Conservation (phyloP, 2,113 vertebrate species). For the Xiphophorus hellerii region DNA sequence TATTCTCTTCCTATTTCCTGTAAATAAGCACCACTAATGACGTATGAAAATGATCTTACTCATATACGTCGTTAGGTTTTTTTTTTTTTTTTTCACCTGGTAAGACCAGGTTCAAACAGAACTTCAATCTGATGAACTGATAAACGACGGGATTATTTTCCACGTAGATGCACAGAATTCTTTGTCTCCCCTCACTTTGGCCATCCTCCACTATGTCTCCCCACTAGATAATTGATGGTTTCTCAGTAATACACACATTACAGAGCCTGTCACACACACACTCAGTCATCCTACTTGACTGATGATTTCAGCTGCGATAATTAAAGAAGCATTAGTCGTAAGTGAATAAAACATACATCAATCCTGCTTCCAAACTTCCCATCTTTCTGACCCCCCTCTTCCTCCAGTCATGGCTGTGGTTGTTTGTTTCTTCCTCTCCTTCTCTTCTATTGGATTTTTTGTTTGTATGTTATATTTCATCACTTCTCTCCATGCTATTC, state of each 20-base stretch:
- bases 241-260: too few relatives aligned
- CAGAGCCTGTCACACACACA: too few relatives aligned
- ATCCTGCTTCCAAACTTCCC: conserved; percentile 37
- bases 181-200: neutral
- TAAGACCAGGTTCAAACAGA: neutral
- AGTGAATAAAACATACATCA: conserved; percentile 19
- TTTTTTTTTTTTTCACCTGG: too few relatives aligned
- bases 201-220: too few relatives aligned
- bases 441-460: conserved; percentile 11
- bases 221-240: too few relatives aligned
- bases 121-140: neutral
- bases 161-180: neutral
- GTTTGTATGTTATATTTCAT: neutral
- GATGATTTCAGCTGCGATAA: too few relatives aligned
- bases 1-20: too few relatives aligned
- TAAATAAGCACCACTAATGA: too few relatives aligned
- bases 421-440: neutral
- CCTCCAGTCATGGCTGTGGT: conserved; percentile 5
- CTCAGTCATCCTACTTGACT: too few relatives aligned
- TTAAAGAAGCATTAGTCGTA: too few relatives aligned
- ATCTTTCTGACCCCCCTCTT: conserved; percentile 27
- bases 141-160: neutral
- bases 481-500: conserved; percentile 6
- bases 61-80: too few relatives aligned
- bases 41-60: too few relatives aligned